Evolutionary conservation across 2,888 invertebrate species (phyloP).

Genomic region (Heliconius ethilla): DNA sequence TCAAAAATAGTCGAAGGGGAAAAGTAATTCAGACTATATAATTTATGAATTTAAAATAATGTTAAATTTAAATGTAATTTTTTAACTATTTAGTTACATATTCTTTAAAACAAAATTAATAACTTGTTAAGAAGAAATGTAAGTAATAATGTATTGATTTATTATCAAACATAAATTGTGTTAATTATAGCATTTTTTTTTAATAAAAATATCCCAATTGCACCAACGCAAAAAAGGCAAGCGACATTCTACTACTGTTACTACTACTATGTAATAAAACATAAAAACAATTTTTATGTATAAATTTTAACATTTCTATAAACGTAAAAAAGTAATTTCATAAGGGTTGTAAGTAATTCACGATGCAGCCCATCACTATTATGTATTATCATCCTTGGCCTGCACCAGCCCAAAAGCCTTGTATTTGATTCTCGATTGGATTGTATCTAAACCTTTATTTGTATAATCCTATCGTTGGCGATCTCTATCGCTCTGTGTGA

Average conservation of each 20-base stretch:
- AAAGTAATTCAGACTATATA: constrained; percentile 2
- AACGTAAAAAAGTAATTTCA: neutral
- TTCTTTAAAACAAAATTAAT: too few species aligned
- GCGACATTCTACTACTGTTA: too few species aligned
- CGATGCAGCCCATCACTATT: neutral
- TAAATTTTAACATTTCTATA: neutral
- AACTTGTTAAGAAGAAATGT: neutral
- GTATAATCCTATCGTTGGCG: constrained; percentile 6
- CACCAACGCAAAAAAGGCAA: too few species aligned
- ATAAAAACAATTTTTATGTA: neutral
- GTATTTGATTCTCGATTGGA: constrained; percentile 21
- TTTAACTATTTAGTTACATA: too few species aligned
- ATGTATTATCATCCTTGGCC: constrained; percentile 20
- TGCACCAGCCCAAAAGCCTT: constrained; percentile 4
- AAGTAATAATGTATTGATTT: neutral
- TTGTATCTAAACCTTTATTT: constrained; percentile 19
- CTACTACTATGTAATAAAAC: too few species aligned
- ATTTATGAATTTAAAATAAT: constrained; percentile 3
- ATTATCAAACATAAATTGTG: neutral
- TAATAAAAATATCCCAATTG: too few species aligned
- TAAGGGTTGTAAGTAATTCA: neutral
- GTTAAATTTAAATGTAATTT: neutral
- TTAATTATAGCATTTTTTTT: neutral
- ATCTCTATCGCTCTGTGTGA: neutral
- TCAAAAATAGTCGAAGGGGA: neutral